Evolutionary conservation across 2,888 invertebrate species (phyloP), one percentile per base, ranked within the genome.

Genomic region (Epinotia nisella): DNA sequence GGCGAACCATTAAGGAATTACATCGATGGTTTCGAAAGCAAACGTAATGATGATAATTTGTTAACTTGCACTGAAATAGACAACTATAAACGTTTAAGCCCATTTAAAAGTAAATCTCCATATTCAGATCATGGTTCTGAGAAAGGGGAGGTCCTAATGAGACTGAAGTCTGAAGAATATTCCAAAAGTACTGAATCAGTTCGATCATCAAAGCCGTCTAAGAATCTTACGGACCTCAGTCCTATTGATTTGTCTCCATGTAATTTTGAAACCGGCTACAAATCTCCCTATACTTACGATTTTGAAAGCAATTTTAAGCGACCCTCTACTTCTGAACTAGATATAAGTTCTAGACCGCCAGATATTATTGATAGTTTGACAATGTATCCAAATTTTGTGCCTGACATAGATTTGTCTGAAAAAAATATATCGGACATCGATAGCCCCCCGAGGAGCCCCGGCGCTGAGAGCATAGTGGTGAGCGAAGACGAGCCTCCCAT

Each of bases 401-500:
- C 93, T 79, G 93, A 93, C 77, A 93, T 93, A 83, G 93, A 93
- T 84, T 85, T 93, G 81, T 90, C 93, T 51, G 93, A 93, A 71
- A 91, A 87, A 86, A 89, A 87, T 83, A 77, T 87, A 70, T 90
- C 92, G 0, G 91, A 91, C 78, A 77, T 87, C 73, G 92, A 93
- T 79, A 94, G 92, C 79, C 91, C 90, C 61, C 79, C 85, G n/a
- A 86, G 88, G 82, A 93, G 93, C 79, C 92, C 92, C 4, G 91
- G 87, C 65, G 87, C 87, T 76, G 92, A 92, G 79, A 93, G 92
- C 78, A 90, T 93, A 70, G 91, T 93, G 77, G 87, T 94, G 53
- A 94, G 93, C 77, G 94, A 94, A 87, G 94, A 94, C 79, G 94
- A 94, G 82, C 94, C 92, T 71, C 94, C 93, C 10, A 92, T 94